These are phyloP conservation scores for Tenthredo distinguenda DNA, from an alignment of 2,888 invertebrate species.

Conservation along the genomic window DNA sequence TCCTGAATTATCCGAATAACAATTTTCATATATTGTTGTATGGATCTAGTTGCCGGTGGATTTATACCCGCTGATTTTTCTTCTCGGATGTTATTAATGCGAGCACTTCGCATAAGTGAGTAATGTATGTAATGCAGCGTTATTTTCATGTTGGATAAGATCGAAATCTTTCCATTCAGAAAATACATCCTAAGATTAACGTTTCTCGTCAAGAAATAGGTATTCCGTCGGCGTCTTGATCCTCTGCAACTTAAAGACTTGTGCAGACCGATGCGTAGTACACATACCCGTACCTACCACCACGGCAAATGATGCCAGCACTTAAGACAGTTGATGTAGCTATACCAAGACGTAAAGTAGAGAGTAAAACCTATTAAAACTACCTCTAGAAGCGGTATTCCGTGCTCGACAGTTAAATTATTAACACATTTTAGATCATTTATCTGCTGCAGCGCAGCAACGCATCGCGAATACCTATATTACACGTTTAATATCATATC, in stretches of 20 bases:
- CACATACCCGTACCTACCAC: not conserved
- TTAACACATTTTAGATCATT: constrained; percentile 38
- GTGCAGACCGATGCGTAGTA: not conserved
- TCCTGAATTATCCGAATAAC: no score
- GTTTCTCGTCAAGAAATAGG: constrained; percentile 9
- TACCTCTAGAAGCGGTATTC: constrained; percentile 27
- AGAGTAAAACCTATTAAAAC: constrained; percentile 40
- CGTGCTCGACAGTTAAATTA: constrained; percentile 26
- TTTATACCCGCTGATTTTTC: not conserved
- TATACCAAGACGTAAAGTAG: constrained; percentile 31
- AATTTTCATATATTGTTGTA: not conserved
- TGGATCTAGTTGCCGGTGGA: not conserved
- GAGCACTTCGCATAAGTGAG: not conserved
- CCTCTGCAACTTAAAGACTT: not conserved
- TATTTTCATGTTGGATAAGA: not conserved
- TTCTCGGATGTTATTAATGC: not conserved
- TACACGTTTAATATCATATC: not conserved
- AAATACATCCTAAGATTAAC: not conserved
- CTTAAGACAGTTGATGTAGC: constrained; percentile 30
- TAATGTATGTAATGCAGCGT: not conserved
- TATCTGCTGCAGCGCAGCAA: constrained; percentile 5
- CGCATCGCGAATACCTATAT: not conserved
- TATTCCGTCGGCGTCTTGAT: constrained; percentile 12
- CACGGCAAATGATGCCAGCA: constrained; percentile 21
- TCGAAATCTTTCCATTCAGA: not conserved